Percentiles rank a stretch among this genome's conserved stretches.
Evolutionary conservation across 2,113 vertebrate species (phyloP).

Genomic region (Menura novaehollandiae): DNA sequence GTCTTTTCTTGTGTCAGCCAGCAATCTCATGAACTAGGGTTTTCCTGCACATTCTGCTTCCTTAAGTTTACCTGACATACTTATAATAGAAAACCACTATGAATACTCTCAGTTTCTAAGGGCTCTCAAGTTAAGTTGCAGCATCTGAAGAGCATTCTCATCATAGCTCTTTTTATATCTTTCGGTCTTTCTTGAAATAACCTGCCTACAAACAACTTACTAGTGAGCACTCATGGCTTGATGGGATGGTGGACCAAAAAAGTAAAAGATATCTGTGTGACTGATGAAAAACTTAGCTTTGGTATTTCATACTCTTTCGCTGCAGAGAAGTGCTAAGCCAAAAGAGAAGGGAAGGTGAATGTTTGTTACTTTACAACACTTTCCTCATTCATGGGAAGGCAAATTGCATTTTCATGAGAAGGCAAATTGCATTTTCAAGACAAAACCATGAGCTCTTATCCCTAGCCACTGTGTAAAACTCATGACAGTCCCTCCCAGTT

Average conservation of each 20-base stretch:
- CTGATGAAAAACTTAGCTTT: background rate
- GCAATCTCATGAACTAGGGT: background rate
- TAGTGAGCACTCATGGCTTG: background rate
- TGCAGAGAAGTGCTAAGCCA: background rate
- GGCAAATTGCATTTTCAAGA: background rate
- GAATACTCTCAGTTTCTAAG: background rate
- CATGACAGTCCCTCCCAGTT: background rate
- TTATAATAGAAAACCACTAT: background rate
- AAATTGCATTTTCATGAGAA: background rate
- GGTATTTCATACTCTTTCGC: background rate
- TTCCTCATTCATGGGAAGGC: background rate
- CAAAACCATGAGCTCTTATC: background rate
- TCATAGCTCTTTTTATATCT: background rate
- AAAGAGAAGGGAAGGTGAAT: background rate
- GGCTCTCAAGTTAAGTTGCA: background rate
- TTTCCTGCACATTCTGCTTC: background rate
- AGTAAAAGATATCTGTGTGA: background rate
- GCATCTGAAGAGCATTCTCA: background rate
- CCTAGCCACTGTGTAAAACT: background rate
- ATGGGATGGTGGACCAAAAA: background rate
- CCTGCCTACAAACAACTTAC: background rate
- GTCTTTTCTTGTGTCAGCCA: background rate
- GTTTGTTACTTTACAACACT: background rate
- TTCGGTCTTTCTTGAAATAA: background rate
- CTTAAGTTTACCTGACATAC: background rate